Percentiles rank a stretch among this genome's conserved stretches.
Conservation (phyloP, 2,888 invertebrate genomes). For the Icerya purchasi region DNA sequence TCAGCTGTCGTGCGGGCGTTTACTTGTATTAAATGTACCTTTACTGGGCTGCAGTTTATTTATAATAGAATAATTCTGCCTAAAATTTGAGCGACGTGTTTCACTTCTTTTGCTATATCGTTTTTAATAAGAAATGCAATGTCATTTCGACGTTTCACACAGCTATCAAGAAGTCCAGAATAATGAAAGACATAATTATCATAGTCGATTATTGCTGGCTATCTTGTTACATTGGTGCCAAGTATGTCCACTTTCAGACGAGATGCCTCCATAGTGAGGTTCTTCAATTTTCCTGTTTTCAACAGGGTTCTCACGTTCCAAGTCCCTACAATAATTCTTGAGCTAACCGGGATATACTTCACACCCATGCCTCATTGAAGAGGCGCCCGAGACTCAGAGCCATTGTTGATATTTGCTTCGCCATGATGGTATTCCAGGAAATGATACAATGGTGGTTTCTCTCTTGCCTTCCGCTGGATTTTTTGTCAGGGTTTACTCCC, state of each 20-base stretch:
- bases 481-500: no score
- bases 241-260: neutral
- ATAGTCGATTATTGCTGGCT: neutral
- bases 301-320: neutral
- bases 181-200: neutral
- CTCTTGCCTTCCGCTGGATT: no score
- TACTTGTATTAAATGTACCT: no score
- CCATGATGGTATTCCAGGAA: neutral
- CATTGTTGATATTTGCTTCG: neutral
- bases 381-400: neutral
- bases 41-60: no score
- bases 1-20: no score
- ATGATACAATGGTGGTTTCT: no score
- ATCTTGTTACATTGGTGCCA: neutral
- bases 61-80: neutral
- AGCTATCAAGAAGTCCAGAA: neutral
- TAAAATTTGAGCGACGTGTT: neutral
- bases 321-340: neutral
- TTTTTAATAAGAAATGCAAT: neutral
- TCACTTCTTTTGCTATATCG: neutral
- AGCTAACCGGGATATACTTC: neutral
- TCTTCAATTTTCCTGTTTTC: neutral
- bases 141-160: neutral
- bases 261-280: neutral
- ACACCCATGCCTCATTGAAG: neutral